These are phyloP conservation scores for Parapristionchus giblindavisi DNA, from an alignment of 2,888 invertebrate genomes.

Conservation along the genomic window DNA sequence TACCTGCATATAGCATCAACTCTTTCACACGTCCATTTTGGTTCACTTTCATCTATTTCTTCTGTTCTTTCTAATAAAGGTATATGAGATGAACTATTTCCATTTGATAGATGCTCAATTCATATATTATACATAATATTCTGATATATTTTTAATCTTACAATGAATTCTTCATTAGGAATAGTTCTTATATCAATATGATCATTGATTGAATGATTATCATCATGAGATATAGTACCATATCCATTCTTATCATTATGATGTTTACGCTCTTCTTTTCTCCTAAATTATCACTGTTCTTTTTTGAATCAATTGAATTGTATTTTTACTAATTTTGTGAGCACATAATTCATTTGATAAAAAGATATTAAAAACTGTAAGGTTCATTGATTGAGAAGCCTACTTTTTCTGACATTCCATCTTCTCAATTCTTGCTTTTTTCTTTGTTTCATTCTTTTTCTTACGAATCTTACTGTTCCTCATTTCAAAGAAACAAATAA, in stretches of 20 bases:
- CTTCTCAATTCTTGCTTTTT: conserved; percentile 49
- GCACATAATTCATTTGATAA: no score
- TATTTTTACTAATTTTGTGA: no score
- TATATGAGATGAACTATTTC: not conserved
- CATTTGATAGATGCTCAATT: conserved; percentile 21
- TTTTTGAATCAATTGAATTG: not conserved
- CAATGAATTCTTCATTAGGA: not conserved
- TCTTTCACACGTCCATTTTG: conserved; percentile 63
- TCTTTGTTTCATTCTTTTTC: conserved; percentile 47
- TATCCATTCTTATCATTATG: conserved; percentile 26
- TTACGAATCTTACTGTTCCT: conserved; percentile 50
- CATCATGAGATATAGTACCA: conserved; percentile 20
- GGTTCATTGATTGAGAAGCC: not conserved
- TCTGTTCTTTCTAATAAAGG: conserved; percentile 5
- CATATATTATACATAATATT: not conserved
- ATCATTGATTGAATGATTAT: not conserved
- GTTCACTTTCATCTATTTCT: conserved; percentile 48
- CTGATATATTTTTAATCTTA: not conserved
- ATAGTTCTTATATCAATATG: conserved; percentile 9
- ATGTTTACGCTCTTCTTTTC: not conserved
- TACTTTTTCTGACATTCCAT: conserved; percentile 37
- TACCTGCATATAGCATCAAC: conserved; percentile 60
- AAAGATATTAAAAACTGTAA: no score
- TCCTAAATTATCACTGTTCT: not conserved
- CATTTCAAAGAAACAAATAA: conserved; percentile 62